A percentile compares a stretch with the other conserved stretches of the same genome.
Conservation (phyloP, 2,797 vertebrate genomes). For the Chromis chromis region DNA sequence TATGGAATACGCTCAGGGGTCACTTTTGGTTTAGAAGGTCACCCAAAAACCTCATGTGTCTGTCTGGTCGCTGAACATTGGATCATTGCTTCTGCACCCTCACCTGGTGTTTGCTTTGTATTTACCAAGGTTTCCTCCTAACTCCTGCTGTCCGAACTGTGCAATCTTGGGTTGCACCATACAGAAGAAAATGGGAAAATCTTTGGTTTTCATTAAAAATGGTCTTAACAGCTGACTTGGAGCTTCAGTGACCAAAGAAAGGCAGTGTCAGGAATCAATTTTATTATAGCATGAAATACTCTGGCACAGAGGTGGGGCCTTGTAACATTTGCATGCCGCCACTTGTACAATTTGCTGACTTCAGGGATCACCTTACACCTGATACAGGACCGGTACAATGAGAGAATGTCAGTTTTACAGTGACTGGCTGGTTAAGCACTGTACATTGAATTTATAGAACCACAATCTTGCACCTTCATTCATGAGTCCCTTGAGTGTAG, state of each 20-base stretch:
- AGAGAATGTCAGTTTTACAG: neutral
- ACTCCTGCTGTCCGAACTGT: neutral
- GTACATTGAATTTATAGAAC: neutral
- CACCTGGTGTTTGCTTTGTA: neutral
- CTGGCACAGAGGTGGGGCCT: neutral
- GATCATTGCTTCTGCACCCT: neutral
- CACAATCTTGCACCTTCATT: neutral
- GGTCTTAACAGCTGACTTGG: neutral
- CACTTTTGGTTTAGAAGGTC: conserved; percentile 20
- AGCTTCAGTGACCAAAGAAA: neutral
- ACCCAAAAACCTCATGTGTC: neutral
- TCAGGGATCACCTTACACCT: neutral
- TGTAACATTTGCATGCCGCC: neutral
- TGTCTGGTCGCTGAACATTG: neutral
- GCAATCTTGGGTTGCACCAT: neutral
- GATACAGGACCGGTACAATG: neutral
- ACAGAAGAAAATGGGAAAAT: neutral
- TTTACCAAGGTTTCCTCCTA: neutral
- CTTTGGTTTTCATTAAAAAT: neutral
- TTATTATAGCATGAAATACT: neutral
- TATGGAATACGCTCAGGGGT: conserved; percentile 8
- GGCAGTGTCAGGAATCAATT: neutral
- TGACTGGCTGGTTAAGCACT: neutral
- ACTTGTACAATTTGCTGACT: conserved; percentile 7
- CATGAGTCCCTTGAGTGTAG: neutral